Percentiles rank a stretch among this genome's conserved stretches.
Conservation (phyloP, 2,113 vertebrate species). For the Globicephala melas region DNA sequence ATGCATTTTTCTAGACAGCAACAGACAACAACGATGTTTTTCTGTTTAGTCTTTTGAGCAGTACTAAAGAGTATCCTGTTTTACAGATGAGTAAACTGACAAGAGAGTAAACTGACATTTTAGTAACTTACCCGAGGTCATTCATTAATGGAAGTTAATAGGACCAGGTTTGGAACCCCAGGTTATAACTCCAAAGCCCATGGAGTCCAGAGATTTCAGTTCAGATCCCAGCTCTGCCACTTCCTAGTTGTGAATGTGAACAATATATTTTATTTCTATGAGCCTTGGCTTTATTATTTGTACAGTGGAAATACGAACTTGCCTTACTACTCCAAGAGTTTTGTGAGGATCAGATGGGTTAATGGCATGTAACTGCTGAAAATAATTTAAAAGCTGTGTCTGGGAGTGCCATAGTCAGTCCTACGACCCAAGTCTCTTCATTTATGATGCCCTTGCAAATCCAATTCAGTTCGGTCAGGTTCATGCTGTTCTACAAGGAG, state of each 20-base stretch:
- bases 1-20: background rate
- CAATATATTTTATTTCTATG: background rate
- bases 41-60: conserved; percentile 1
- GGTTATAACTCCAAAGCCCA: background rate
- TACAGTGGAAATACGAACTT: background rate
- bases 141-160: background rate
- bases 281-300: conserved; percentile 23
- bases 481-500: background rate
- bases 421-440: background rate
- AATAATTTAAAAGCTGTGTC: background rate
- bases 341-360: background rate
- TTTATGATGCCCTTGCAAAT: background rate
- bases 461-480: background rate
- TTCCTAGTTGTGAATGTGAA: background rate
- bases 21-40: background rate
- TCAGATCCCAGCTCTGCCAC: background rate
- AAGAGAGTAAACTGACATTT: background rate
- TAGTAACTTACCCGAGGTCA: background rate
- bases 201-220: background rate
- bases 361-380: conserved; percentile 16
- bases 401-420: background rate
- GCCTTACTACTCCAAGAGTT: background rate
- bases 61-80: background rate
- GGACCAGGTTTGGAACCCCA: background rate
- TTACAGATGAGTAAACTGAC: background rate